Evolutionary conservation across 2,113 vertebrate species (phyloP).

Genomic region (Cavia porcellus): DNA sequence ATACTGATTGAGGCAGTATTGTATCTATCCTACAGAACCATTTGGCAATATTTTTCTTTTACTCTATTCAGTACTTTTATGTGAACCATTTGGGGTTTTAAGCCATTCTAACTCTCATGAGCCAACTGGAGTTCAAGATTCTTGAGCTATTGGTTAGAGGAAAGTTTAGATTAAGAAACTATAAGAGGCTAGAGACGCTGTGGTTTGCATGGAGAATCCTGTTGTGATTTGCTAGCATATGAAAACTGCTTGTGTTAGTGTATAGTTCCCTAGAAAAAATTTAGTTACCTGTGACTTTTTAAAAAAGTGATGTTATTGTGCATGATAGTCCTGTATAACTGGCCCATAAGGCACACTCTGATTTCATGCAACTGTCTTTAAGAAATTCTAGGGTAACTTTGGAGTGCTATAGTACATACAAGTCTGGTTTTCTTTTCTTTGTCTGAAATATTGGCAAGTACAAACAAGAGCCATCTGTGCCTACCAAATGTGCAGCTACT

Average conservation of each 20-base stretch:
- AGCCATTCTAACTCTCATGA: neutral
- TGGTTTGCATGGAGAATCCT: neutral
- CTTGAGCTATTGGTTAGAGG: neutral
- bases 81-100: neutral
- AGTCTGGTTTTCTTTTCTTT: neutral
- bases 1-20: neutral
- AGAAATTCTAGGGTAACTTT: neutral
- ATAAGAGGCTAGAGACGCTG: neutral
- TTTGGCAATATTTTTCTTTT: neutral
- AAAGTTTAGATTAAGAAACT: neutral
- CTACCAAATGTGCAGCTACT: neutral
- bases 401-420: neutral
- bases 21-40: neutral
- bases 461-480: neutral
- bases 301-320: neutral
- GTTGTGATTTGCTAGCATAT: neutral
- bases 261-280: neutral
- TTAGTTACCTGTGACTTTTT: neutral
- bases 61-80: neutral
- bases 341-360: neutral
- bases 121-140: neutral
- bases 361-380: neutral
- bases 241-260: neutral
- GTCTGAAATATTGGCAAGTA: neutral
- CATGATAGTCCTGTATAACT: neutral